These are phyloP conservation scores for Nannoperca obscura DNA, from an alignment of 2,797 vertebrate species.

Conservation along the genomic window DNA sequence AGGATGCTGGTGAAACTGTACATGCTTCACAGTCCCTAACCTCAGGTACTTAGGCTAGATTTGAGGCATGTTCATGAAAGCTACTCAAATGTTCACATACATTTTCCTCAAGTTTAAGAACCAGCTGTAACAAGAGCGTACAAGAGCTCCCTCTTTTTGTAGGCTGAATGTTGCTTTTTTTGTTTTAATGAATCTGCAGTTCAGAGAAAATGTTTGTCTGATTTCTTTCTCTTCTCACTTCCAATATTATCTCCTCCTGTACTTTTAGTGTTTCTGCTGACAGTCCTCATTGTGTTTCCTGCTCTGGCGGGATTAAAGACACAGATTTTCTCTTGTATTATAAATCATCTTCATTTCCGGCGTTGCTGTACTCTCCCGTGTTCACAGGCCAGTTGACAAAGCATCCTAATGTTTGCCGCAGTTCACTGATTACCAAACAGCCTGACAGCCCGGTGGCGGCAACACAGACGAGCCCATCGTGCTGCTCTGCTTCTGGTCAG, in stretches of 20 bases:
- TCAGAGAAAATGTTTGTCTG: conserved; percentile 3
- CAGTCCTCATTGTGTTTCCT: conserved; percentile 49
- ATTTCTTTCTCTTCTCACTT: conserved; percentile 23
- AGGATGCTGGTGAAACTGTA: conserved; percentile 8
- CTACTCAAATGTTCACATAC: conserved; percentile 31
- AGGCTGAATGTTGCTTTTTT: background rate
- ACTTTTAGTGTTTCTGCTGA: conserved; percentile 31
- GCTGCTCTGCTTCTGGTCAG: conserved; percentile 56
- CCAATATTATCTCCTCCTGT: conserved; percentile 25
- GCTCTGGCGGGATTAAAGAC: conserved; percentile 50
- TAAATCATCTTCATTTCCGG: conserved; percentile 60
- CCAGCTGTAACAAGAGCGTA: background rate
- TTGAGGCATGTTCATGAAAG: conserved; percentile 26
- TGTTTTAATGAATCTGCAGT: conserved; percentile 31
- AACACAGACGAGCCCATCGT: conserved; percentile 48
- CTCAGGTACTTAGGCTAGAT: conserved; percentile 10
- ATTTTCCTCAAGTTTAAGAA: conserved; percentile 39
- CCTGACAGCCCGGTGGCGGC: conserved; percentile 55
- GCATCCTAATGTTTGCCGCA: conserved; percentile 63
- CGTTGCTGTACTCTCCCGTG: conserved; percentile 34
- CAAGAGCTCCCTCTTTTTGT: background rate
- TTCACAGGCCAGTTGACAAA: conserved; percentile 61
- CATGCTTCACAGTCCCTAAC: conserved; percentile 5
- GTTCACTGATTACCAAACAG: conserved; percentile 69
- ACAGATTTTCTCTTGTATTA: conserved; percentile 41